phyloP scores from a whole-genome alignment of 2,888 invertebrate species.

The Drepanosiphum platanoidis region DNA sequence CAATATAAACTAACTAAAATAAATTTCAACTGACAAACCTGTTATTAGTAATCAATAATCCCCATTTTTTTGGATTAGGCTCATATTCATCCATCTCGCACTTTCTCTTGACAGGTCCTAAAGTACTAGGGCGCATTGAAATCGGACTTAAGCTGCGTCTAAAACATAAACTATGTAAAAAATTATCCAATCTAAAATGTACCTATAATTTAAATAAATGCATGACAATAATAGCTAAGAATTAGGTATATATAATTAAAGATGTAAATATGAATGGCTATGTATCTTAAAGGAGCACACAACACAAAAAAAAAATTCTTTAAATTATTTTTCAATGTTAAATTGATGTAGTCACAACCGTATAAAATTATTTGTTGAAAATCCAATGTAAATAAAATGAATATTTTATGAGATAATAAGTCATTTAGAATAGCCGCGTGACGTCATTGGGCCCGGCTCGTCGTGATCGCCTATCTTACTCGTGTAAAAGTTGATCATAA shows the following conservation, averaged over 20 bases:
- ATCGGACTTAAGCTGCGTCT: constrained; percentile 88
- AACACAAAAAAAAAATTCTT: too few species aligned
- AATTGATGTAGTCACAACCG: too few species aligned
- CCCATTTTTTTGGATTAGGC: constrained; percentile 69
- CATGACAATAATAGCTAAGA: too few species aligned
- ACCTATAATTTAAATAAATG: not conserved
- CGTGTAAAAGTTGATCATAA: too few species aligned
- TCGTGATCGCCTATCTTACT: too few species aligned
- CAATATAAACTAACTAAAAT: not conserved
- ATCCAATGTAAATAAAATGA: too few species aligned
- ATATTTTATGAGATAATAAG: too few species aligned
- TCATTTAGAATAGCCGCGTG: too few species aligned
- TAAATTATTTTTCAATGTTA: too few species aligned
- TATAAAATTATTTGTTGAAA: too few species aligned
- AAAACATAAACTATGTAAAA: constrained; percentile 63
- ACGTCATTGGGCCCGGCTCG: too few species aligned
- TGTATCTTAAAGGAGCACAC: not conserved
- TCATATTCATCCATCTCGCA: constrained; percentile 68
- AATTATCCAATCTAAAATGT: constrained; percentile 19
- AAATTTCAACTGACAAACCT: constrained; percentile 63
- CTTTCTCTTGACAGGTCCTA: constrained; percentile 74
- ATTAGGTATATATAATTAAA: too few species aligned
- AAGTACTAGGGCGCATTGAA: constrained; percentile 79
- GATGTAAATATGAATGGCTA: not conserved
- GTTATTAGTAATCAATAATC: constrained; percentile 67